Evolutionary conservation across 2,888 invertebrate species (phyloP).

Genomic region (Agrochola lychnidis): DNA sequence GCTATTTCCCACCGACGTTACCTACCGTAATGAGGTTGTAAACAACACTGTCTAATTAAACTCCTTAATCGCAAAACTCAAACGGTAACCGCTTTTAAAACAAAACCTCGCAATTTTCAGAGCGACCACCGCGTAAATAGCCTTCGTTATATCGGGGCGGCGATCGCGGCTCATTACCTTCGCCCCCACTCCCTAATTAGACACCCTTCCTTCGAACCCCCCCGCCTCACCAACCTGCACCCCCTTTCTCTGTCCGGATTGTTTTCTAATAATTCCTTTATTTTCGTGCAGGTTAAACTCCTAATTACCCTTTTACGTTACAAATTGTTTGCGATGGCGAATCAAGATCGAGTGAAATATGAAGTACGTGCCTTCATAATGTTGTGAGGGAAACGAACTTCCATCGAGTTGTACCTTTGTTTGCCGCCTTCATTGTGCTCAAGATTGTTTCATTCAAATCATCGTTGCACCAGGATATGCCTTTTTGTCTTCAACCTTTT

Average conservation of each 20-base stretch:
- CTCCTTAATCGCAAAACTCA: constrained; percentile 91
- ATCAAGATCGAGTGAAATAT: constrained; percentile 66
- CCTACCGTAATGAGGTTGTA: constrained; percentile 90
- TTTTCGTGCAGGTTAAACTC: constrained; percentile 84
- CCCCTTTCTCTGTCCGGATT: constrained; percentile 79
- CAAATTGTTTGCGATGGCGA: constrained; percentile 72
- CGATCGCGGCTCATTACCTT: constrained; percentile 90
- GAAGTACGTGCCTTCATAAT: constrained; percentile 62
- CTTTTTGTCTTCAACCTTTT: constrained; percentile 51
- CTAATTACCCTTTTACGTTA: constrained; percentile 81
- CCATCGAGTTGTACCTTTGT: constrained; percentile 23
- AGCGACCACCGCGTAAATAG: constrained; percentile 89
- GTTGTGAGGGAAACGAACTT: constrained; percentile 47
- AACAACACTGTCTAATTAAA: constrained; percentile 90
- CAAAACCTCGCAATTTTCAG: constrained; percentile 90
- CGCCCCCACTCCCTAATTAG: constrained; percentile 87
- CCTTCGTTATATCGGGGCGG: constrained; percentile 89
- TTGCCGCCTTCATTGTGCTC: constrained; percentile 32
- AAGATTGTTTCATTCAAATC: constrained; percentile 41
- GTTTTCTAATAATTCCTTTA: constrained; percentile 90
- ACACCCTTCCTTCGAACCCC: constrained; percentile 79
- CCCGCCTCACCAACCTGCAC: constrained; percentile 62
- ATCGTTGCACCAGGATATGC: constrained; percentile 46
- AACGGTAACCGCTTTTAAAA: constrained; percentile 90
- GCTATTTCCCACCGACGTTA: constrained; percentile 81